Conservation (phyloP, 2,888 invertebrate genomes). For the Ditula angustiorana region DNA sequence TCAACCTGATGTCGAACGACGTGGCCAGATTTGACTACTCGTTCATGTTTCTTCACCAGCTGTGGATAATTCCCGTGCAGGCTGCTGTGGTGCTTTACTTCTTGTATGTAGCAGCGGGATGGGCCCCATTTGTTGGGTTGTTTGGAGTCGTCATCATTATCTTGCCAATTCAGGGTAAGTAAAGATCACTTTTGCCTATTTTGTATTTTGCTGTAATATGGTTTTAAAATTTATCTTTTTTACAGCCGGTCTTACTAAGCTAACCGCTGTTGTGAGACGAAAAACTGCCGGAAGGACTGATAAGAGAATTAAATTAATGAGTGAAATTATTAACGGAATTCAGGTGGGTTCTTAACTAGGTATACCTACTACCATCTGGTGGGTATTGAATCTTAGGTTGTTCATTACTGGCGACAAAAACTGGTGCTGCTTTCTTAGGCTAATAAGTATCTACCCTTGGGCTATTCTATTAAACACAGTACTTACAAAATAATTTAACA, state of each 20-base stretch:
- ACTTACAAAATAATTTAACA: too few species aligned
- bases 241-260: constrained; percentile 71
- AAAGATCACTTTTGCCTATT: constrained; percentile 2
- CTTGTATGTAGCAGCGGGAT: constrained; percentile 66
- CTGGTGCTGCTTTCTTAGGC: too few species aligned
- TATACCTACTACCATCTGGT: constrained; percentile 15
- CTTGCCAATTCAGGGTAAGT: constrained; percentile 81
- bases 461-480: too few species aligned
- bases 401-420: too few species aligned
- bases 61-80: constrained; percentile 92
- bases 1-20: constrained; percentile 94
- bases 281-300: constrained; percentile 92
- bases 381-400: neutral
- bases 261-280: constrained; percentile 66
- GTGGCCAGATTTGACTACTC: constrained; percentile 92
- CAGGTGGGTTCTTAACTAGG: constrained; percentile 80
- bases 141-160: constrained; percentile 83
- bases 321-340: constrained; percentile 95
- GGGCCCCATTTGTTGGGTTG: constrained; percentile 73
- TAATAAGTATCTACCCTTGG: neutral
- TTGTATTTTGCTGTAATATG: too few species aligned
- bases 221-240: constrained; percentile 29
- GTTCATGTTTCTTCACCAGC: constrained; percentile 89
- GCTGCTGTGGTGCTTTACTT: constrained; percentile 82
- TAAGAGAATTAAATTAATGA: constrained; percentile 93